A percentile compares a stretch with the other conserved stretches of the same genome.
Evolutionary conservation across 2,113 vertebrate genomes (phyloP).

Genomic region (Irena cyanogastra): DNA sequence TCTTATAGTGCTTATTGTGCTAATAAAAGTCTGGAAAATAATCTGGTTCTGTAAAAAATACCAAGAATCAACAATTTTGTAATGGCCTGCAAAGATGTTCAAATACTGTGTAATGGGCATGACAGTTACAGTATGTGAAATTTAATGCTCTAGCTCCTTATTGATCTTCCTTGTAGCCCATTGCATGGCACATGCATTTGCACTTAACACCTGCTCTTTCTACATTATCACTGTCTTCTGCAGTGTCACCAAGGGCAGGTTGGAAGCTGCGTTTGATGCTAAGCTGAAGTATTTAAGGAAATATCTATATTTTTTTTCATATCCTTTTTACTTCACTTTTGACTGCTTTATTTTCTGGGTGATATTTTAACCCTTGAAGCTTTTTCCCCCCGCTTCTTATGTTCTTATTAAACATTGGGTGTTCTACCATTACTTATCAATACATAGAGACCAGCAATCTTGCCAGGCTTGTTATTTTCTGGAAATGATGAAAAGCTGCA

Average conservation of each 20-base stretch:
- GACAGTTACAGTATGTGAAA: slow-evolving; percentile 69
- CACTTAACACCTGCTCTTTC: slow-evolving; percentile 65
- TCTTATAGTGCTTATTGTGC: not conserved
- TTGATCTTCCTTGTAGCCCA: slow-evolving; percentile 65
- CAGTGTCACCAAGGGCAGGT: slow-evolving; percentile 23
- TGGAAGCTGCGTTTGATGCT: not conserved
- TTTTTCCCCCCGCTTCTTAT: accelerated
- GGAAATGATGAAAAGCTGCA: not conserved
- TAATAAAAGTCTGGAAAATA: slow-evolving; percentile 12
- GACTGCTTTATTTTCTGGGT: not conserved
- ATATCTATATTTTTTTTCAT: not conserved
- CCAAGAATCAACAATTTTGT: slow-evolving; percentile 11
- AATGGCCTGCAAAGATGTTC: not conserved
- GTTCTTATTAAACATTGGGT: not conserved
- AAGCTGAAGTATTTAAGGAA: not conserved
- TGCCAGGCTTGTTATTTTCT: not conserved
- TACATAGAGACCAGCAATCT: not conserved
- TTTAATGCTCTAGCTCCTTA: slow-evolving; percentile 81
- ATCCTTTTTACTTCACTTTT: not conserved
- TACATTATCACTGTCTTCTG: slow-evolving; percentile 76
- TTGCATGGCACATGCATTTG: slow-evolving; percentile 38
- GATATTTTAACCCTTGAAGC: not conserved
- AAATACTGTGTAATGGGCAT: slow-evolving; percentile 39
- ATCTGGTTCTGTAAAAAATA: not conserved
- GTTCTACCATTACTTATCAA: not conserved